Conservation (phyloP, 2,888 invertebrate species). For the Aspidiotus destructor region DNA sequence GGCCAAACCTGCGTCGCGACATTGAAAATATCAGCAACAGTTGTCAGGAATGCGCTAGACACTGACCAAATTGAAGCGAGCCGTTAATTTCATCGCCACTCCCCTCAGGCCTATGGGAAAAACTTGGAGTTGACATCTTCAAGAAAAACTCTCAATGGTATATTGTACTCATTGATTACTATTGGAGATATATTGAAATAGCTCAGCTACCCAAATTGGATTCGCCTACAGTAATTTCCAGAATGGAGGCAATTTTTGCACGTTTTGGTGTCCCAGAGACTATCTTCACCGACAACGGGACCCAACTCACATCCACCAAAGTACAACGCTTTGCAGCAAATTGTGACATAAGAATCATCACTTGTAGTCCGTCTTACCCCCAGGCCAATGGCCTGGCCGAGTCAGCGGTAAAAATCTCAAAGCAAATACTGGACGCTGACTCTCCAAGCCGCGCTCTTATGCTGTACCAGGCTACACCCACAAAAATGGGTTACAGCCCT, state of each 20-base stretch:
- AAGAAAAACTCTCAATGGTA: neutral
- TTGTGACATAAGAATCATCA: constrained; percentile 2
- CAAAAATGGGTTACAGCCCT: neutral
- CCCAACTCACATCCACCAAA: neutral
- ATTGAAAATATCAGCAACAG: constrained; percentile 4
- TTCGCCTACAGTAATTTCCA: neutral
- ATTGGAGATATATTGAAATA: constrained; percentile 23
- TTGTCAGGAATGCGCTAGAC: constrained; percentile 7
- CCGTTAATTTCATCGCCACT: constrained; percentile 4
- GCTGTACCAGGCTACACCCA: constrained; percentile 9
- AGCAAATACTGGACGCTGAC: neutral
- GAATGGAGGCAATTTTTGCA: constrained; percentile 7
- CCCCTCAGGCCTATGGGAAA: constrained; percentile 5
- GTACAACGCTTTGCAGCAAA: constrained; percentile 1
- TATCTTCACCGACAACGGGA: constrained; percentile 11
- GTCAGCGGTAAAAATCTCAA: neutral
- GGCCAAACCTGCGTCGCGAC: constrained; percentile 13
- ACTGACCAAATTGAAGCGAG: constrained; percentile 7
- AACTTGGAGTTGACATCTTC: constrained; percentile 15
- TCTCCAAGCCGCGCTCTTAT: constrained; percentile 3
- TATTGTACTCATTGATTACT: constrained; percentile 16
- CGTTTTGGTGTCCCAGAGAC: neutral
- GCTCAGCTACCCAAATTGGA: neutral
- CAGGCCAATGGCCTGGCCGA: constrained; percentile 12
- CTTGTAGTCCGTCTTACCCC: neutral